Conservation (phyloP, 2,113 vertebrate genomes). For the Mohoua ochrocephala region DNA sequence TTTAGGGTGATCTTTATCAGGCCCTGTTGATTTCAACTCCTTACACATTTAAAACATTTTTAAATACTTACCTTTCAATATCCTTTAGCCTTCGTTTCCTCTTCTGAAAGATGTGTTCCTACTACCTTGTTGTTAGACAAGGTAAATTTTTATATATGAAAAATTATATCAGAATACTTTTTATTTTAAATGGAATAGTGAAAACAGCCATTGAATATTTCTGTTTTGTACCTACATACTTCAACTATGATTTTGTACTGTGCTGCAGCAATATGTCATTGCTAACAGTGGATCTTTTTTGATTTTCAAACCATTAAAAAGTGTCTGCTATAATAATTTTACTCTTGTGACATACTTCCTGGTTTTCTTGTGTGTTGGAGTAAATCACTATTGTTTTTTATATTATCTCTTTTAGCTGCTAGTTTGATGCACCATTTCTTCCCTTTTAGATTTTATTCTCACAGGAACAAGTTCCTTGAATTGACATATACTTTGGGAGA, state of each 20-base stretch:
- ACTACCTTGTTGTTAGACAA: not conserved
- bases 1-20: not conserved
- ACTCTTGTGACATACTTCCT: not conserved
- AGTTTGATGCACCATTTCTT: not conserved
- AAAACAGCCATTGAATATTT: not conserved
- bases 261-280: not conserved
- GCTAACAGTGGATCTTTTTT: not conserved
- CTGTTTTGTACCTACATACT: not conserved
- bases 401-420: not conserved
- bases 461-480: not conserved
- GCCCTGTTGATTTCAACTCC: not conserved
- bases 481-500: not conserved
- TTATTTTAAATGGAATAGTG: not conserved
- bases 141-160: not conserved
- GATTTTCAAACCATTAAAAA: not conserved
- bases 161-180: not conserved
- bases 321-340: not conserved
- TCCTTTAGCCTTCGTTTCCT: not conserved
- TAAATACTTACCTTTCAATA: not conserved
- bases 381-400: not conserved
- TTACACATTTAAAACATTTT: not conserved
- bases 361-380: not conserved
- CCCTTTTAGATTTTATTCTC: not conserved
- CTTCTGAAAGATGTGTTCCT: not conserved
- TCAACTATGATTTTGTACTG: not conserved